phyloP scores from a whole-genome alignment of 2,888 invertebrate genomes.

The Exephanes ischioxanthus region DNA sequence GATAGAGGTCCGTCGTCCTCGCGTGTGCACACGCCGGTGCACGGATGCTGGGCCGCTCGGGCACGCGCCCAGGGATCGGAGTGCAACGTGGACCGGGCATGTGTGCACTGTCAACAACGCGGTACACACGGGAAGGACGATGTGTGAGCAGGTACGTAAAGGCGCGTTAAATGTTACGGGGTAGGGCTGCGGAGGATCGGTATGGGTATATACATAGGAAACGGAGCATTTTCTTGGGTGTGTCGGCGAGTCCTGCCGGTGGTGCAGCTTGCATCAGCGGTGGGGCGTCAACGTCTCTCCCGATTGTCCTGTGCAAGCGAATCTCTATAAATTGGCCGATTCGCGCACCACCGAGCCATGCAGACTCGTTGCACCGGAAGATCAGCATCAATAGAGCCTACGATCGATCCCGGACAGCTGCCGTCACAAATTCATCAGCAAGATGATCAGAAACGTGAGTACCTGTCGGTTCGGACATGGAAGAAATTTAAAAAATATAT shows the following conservation, averaged over 20 bases:
- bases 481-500: not conserved
- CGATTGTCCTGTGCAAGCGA: constrained; percentile 71
- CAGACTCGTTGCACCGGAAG: constrained; percentile 72
- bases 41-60: constrained; percentile 36
- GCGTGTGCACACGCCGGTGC: constrained; percentile 28
- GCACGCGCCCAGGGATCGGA: constrained; percentile 62
- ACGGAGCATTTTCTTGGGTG: constrained; percentile 83
- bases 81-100: constrained; percentile 41
- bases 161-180: constrained; percentile 78
- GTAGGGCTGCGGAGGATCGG: constrained; percentile 73
- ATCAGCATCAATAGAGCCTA: constrained; percentile 57
- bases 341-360: constrained; percentile 73
- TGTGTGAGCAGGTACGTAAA: constrained; percentile 54
- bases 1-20: constrained; percentile 50
- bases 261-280: constrained; percentile 69
- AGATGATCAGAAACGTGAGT: constrained; percentile 75
- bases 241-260: constrained; percentile 69
- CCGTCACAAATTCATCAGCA: constrained; percentile 36
- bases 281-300: constrained; percentile 75
- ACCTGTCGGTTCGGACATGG: constrained; percentile 27
- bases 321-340: constrained; percentile 82
- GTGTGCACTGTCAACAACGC: not conserved
- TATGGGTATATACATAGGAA: constrained; percentile 69
- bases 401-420: constrained; percentile 6
- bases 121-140: not conserved